phyloP scores from a whole-genome alignment of 2,113 vertebrate genomes.

The Sceloporus undulatus region DNA sequence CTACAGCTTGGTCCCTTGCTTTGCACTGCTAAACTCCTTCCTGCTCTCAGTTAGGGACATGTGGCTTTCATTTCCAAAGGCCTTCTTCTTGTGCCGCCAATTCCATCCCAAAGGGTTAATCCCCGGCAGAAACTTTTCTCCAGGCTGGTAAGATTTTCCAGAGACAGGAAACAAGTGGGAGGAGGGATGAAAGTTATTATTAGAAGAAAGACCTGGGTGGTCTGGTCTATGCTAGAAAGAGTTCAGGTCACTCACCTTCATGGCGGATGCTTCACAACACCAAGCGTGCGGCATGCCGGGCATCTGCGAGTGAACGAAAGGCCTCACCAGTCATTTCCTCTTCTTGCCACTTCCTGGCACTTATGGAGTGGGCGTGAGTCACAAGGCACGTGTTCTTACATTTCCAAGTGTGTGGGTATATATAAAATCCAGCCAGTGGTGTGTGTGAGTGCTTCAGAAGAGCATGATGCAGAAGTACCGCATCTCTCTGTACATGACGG shows the following conservation, averaged over 20 bases:
- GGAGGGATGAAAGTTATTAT: not conserved
- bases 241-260: conserved; percentile 36
- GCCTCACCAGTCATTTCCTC: conserved; percentile 45
- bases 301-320: not conserved
- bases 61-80: conserved; percentile 10
- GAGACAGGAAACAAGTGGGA: not conserved
- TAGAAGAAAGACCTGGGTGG: conserved; percentile 2
- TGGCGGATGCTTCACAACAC: conserved; percentile 9
- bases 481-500: not conserved
- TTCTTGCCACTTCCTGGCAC: conserved; percentile 40
- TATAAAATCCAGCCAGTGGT: not conserved
- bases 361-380: conserved; percentile 4
- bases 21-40: not conserved
- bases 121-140: not conserved
- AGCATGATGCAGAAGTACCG: not conserved
- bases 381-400: conserved; percentile 13
- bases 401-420: conserved; percentile 20
- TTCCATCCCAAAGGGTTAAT: not conserved
- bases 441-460: not conserved
- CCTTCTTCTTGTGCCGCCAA: accelerated
- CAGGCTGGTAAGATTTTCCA: not conserved
- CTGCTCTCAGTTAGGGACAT: not conserved
- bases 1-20: accelerated
- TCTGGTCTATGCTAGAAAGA: not conserved
- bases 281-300: not conserved